phyloP scores from a whole-genome alignment of 2,113 vertebrate species.

The Nothocercus julius region DNA sequence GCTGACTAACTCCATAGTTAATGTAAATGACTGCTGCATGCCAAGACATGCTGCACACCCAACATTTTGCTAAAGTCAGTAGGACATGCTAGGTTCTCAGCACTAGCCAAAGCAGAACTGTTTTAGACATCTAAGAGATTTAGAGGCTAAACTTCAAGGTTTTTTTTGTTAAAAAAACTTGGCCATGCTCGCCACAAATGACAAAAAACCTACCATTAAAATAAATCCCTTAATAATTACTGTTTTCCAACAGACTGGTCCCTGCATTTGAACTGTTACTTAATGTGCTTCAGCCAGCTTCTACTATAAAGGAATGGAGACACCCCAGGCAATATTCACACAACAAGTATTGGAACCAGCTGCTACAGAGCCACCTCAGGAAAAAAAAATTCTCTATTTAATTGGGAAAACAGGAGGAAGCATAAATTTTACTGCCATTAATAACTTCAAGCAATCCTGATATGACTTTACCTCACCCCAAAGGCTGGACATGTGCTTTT shows the following conservation, averaged over 20 bases:
- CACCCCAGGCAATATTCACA: constrained; percentile 85
- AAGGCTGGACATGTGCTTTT: constrained; percentile 89
- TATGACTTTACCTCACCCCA: constrained; percentile 80
- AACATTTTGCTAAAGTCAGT: background rate
- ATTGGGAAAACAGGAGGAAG: constrained; percentile 97
- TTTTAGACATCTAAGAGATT: background rate
- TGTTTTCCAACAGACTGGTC: constrained; percentile 64
- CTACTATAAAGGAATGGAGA: constrained; percentile 76
- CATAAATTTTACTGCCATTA: constrained; percentile 98
- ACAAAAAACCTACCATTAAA: constrained; percentile 55
- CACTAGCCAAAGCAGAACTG: background rate
- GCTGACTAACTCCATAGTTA: background rate
- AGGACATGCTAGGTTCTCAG: background rate
- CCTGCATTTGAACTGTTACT: constrained; percentile 67
- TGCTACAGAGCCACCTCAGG: constrained; percentile 83
- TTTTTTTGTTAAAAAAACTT: background rate
- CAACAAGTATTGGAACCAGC: constrained; percentile 88
- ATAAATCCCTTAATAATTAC: constrained; percentile 70
- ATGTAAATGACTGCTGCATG: background rate
- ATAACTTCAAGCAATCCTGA: constrained; percentile 90
- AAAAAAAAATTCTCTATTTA: constrained; percentile 83
- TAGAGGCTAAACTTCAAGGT: background rate
- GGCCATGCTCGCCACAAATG: constrained; percentile 40
- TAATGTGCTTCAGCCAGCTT: constrained; percentile 74
- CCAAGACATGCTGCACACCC: background rate